phyloP scores from a whole-genome alignment of 2,113 vertebrate genomes.

The Spea bombifrons region DNA sequence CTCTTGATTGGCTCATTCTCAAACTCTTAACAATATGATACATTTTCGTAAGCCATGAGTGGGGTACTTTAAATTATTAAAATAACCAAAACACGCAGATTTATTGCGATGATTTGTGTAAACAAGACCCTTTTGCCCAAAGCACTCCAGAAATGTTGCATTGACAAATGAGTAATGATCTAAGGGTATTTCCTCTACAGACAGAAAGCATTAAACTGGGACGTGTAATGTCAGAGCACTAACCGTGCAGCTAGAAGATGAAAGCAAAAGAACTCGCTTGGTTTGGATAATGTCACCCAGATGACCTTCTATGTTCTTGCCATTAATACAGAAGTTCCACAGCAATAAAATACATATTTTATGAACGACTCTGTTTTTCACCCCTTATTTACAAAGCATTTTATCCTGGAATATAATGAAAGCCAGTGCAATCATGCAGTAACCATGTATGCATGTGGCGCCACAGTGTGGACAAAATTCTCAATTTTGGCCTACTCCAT shows the following conservation, averaged over 20 bases:
- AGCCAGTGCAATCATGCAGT: background rate
- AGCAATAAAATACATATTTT: conserved; percentile 27
- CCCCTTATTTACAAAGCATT: background rate
- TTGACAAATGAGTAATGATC: conserved; percentile 23
- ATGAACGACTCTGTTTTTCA: background rate
- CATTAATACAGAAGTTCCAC: conserved; percentile 6
- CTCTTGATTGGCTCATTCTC: background rate
- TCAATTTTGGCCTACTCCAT: background rate
- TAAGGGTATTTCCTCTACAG: background rate
- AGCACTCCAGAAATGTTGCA: background rate
- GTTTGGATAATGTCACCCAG: conserved; percentile 5
- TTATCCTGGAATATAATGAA: background rate
- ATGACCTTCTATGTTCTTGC: background rate
- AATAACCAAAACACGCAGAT: background rate
- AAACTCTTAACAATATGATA: background rate
- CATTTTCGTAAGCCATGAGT: background rate
- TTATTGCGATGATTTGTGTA: background rate
- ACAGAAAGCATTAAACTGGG: conserved; percentile 6
- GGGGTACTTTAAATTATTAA: background rate
- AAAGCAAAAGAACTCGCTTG: background rate
- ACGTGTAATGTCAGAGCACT: background rate
- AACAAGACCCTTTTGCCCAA: background rate
- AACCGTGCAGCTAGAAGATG: conserved; percentile 12
- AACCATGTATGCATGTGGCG: background rate
- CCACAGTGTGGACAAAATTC: background rate